Percentiles rank a stretch among this genome's conserved stretches.
Conservation (phyloP, 1,140 invertebrate genomes). For the Tigriopus japonicus region DNA sequence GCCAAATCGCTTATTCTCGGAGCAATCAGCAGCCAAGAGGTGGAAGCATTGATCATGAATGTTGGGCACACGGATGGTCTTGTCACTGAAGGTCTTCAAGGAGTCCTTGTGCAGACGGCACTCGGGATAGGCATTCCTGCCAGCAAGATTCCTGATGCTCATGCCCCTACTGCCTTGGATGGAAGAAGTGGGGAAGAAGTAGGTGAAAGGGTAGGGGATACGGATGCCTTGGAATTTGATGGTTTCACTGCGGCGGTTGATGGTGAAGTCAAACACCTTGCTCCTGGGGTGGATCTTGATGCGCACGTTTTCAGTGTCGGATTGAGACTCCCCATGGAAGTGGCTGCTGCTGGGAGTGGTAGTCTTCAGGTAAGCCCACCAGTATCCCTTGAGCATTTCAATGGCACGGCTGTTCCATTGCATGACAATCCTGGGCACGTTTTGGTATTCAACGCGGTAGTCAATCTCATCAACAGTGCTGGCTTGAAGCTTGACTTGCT, state of each 20-base stretch:
- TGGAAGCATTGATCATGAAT: slow-evolving; percentile 11
- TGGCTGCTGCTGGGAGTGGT: background rate
- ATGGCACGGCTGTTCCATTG: background rate
- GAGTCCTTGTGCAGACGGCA: background rate
- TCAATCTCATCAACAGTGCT: slow-evolving; percentile 9
- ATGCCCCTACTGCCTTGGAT: background rate
- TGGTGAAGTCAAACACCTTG: background rate
- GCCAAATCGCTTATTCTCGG: background rate
- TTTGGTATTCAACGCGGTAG: background rate
- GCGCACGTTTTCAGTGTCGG: background rate
- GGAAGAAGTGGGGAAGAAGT: background rate
- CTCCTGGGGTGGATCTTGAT: background rate
- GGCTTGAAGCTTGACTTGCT: background rate
- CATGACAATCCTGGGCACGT: background rate
- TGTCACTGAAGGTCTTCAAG: slow-evolving; percentile 1
- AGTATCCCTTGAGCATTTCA: background rate
- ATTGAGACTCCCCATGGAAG: background rate
- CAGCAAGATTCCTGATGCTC: background rate
- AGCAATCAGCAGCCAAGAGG: slow-evolving; percentile 9
- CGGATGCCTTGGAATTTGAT: slow-evolving; percentile 1
- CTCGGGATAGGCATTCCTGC: background rate
- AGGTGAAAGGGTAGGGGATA: background rate
- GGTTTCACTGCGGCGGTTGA: background rate
- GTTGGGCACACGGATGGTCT: background rate
- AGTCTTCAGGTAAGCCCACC: slow-evolving; percentile 2